Percentiles rank a stretch among this genome's conserved stretches.
phyloP scores from a whole-genome alignment of 2,888 invertebrate species.

The Apotomis turbidana region DNA sequence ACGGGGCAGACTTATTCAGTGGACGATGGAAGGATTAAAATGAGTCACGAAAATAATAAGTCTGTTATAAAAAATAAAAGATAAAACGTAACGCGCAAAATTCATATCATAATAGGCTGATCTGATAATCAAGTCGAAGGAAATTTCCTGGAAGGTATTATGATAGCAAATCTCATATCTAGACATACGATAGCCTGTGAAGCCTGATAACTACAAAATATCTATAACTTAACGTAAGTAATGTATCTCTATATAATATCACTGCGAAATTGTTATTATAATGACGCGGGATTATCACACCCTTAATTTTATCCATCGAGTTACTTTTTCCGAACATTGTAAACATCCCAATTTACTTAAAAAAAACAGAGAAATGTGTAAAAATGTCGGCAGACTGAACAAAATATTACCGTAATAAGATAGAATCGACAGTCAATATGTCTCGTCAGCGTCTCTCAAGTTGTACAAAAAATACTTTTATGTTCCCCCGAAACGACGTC shows the following conservation, averaged over 20 bases:
- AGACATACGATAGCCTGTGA: conserved; percentile 30
- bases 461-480: conserved; percentile 33
- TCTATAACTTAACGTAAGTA: conserved; percentile 9
- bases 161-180: conserved; percentile 30
- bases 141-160: conserved; percentile 13
- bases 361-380: not conserved
- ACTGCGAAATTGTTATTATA: conserved; percentile 35
- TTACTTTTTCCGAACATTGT: not conserved
- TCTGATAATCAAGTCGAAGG: conserved; percentile 7
- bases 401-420: not conserved
- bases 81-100: conserved; percentile 2
- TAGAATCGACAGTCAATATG: conserved; percentile 8
- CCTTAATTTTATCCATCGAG: not conserved
- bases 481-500: conserved; percentile 51
- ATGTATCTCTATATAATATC: conserved; percentile 17
- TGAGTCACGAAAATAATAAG: not conserved
- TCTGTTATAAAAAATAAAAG: not conserved
- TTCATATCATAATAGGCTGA: conserved; percentile 3
- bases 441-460: not conserved
- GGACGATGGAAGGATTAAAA: conserved; percentile 3
- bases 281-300: conserved; percentile 4
- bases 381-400: not conserved
- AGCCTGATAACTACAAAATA: conserved; percentile 11
- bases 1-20: conserved; percentile 7
- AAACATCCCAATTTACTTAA: not conserved